phyloP scores from a whole-genome alignment of 2,113 vertebrate genomes.

The Coptodon bakossiorum region DNA sequence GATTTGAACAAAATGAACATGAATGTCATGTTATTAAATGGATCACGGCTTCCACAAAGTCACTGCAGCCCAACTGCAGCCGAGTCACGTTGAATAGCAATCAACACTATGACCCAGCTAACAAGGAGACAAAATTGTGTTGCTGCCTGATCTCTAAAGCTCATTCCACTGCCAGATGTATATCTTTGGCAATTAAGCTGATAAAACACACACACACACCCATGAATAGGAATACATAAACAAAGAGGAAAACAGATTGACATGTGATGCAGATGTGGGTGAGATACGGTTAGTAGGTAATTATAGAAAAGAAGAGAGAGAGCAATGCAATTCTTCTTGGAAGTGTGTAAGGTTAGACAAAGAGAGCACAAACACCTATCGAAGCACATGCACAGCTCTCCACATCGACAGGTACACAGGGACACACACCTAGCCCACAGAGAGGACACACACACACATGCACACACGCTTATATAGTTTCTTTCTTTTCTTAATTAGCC shows the following conservation, averaged over 20 bases:
- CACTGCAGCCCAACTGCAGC: neutral
- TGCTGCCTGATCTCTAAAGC: slow-evolving; percentile 1
- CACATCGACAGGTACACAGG: neutral
- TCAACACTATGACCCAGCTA: neutral
- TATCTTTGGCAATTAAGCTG: slow-evolving; percentile 14
- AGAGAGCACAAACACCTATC: neutral
- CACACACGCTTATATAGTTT: neutral
- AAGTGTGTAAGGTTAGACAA: neutral
- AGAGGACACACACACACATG: neutral
- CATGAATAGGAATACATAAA: neutral
- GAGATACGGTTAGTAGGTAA: neutral
- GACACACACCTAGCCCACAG: neutral
- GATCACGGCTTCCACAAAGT: neutral
- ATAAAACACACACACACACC: neutral
- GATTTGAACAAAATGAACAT: neutral
- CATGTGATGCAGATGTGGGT: neutral
- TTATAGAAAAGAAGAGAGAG: neutral
- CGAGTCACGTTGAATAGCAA: neutral
- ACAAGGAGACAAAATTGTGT: slow-evolving; percentile 10
- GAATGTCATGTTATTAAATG: neutral
- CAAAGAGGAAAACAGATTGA: neutral
- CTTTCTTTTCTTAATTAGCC: slow-evolving; percentile 52
- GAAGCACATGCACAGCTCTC: neutral
- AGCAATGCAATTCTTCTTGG: neutral
- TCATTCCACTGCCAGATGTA: neutral